Percentiles rank a stretch among this genome's conserved stretches.
Conservation (phyloP, 2,797 vertebrate genomes). For the Pelobates cultripes region DNA sequence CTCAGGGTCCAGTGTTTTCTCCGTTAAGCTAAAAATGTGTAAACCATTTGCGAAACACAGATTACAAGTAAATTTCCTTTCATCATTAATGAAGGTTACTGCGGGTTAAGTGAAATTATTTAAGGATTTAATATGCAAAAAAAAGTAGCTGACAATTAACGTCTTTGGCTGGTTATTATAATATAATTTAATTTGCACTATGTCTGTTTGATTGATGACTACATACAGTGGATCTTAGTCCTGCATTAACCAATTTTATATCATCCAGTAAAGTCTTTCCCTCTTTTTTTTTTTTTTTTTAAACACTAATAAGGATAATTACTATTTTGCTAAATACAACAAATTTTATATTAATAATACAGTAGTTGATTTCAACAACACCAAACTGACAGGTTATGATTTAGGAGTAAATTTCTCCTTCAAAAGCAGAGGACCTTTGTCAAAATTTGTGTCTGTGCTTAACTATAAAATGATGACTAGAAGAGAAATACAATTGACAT, state of each 20-base stretch:
- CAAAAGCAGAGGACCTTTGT: too few species aligned
- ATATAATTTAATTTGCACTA: background rate
- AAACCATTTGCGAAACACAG: constrained; percentile 37
- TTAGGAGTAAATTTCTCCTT: too few species aligned
- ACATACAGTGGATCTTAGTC: background rate
- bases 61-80: constrained; percentile 42
- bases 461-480: too few species aligned
- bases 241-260: background rate
- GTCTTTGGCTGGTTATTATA: background rate
- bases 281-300: too few species aligned
- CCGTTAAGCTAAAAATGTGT: constrained; percentile 39
- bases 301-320: too few species aligned
- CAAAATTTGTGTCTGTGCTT: too few species aligned
- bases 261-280: too few species aligned
- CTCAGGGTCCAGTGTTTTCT: constrained; percentile 44
- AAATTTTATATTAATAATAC: too few species aligned
- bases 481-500: too few species aligned
- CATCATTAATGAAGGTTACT: constrained; percentile 32
- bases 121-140: constrained; percentile 42
- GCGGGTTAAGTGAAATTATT: constrained; percentile 45
- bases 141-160: constrained; percentile 3
- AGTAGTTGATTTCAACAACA: too few species aligned
- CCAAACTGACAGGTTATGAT: too few species aligned
- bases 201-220: background rate
- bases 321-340: too few species aligned